Base-by-base conservation (phyloP, 2,888 invertebrate genomes). In the Achlya flavicornis region DNA sequence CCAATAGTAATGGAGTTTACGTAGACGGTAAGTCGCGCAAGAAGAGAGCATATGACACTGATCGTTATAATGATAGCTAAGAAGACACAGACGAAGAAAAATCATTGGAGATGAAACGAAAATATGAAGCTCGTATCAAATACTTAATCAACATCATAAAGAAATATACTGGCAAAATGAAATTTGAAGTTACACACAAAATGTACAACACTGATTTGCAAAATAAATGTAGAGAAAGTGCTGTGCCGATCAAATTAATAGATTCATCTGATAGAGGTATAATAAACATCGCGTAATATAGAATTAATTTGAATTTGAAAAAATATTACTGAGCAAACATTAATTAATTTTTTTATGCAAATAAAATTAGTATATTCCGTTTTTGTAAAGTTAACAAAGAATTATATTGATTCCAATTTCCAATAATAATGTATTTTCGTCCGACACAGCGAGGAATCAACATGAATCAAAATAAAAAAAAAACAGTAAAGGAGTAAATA, bases 121-220 rank as follows among this genome's bases (percentile, higher is more conserved):
- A 88, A 88, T 80, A 86, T 80, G 79, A 92, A 92, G 92, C 91
- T 82, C 83, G 81, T 84, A 87, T 81, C 82, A 84, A 84, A 84
- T 87, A 88, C 86, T 83, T 79, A 76, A 83, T 82, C 80, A 86
- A 90, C 79, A 79, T 84, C 76, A 80, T 79, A 86, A 88, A 84
- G 68, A 79, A 85, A 85, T 79, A 83, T 82, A 89, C 83, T 87
- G 85, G 87, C 90, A 79, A 89, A 90, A 91, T 86, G 71, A 90
- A 88, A 86, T 77, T 80, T 80, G 80, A 89, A 83, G 81, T 85
- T 86, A 92, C 90, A 92, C 89, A 92, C 86, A 89, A 84, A 85
- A 87, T 90, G 79, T 88, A 93, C 93, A 90, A 93, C 93, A 93
- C 80, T 90, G 88, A 92, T 87, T 89, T 89, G 91, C 93, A 90